Evolutionary conservation across 2,797 vertebrate species (phyloP), one percentile per base, ranked within the genome.

Genomic region (Lophura swinhoii): DNA sequence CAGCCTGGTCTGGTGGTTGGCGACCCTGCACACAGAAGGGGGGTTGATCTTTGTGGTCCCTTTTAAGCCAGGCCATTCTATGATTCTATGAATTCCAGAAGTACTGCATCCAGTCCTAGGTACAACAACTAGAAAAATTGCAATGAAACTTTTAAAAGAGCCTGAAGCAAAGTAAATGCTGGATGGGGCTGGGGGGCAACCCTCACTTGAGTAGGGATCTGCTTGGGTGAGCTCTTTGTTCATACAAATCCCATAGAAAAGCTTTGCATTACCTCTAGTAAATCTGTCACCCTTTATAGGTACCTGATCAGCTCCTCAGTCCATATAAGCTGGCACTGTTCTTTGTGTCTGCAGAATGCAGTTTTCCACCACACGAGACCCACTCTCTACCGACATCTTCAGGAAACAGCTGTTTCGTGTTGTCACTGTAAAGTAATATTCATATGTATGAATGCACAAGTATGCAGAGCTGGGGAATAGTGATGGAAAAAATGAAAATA

Each of bases 381-480:
- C 49, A 15, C 5, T 71, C 24, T 17, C 31, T 28, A 23, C 11
- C 0, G 0, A 3, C 16, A 33, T 35, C 67, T 72, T 68, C 37
- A 69, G 56, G 64, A 91, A 78, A 84, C 12, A 18, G 18, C 20
- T 41, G 78, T 26, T 85, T 90, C 53, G 9, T 28, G 29, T 29
- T 41, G 8, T 22, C 35, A 21, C 1, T 5, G 11, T 46, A 64
- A 85, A 72, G 15, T 4, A 59, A 37, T 5, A 56, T 43, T 76
- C 60, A 29, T 6, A 33, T 1, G 0, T 37, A 41, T 55, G 35
- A n/a, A 33, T 17, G 44, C 0, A 39, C 3, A 2, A 49, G 8
- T 28, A 48, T 14, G 31, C 28, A 26, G 20, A 62, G 33, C 31
- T 41, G 15, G 46, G 20, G 64, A 67, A 75, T 3, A 71, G 44